Conservation (phyloP, 2,888 invertebrate genomes). For the Ophonus ardosiacus region DNA sequence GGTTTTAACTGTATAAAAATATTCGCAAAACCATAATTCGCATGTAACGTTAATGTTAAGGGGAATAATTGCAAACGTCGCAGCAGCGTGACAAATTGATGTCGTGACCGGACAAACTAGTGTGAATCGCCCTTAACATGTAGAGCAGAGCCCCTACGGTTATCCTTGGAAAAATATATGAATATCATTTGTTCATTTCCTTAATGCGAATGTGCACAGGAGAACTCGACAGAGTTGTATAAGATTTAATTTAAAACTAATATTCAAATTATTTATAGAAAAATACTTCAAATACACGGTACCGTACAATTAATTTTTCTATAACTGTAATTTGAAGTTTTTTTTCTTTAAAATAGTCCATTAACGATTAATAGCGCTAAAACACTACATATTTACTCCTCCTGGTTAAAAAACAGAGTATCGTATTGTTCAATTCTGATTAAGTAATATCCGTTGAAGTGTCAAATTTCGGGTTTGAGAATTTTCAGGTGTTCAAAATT, state of each 20-base stretch:
- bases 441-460: too few relatives aligned
- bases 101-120: slow-evolving; percentile 25
- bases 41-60: not conserved
- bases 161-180: slow-evolving; percentile 44
- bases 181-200: slow-evolving; percentile 36
- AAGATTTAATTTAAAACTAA: not conserved
- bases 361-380: too few relatives aligned
- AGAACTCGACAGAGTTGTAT: not conserved
- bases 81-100: slow-evolving; percentile 24
- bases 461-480: too few relatives aligned
- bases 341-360: too few relatives aligned
- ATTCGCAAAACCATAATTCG: slow-evolving; percentile 3
- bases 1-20: not conserved
- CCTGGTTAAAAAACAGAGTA: too few relatives aligned
- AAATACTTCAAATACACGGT: too few relatives aligned
- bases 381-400: too few relatives aligned
- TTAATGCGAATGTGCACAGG: slow-evolving; percentile 29
- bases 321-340: too few relatives aligned
- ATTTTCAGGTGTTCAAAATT: too few relatives aligned
- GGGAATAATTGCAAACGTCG: slow-evolving; percentile 25
- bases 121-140: slow-evolving; percentile 20
- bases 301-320: too few relatives aligned
- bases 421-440: too few relatives aligned
- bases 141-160: not conserved
- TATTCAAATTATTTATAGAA: too few relatives aligned